Evolutionary conservation across 2,888 invertebrate genomes (phyloP).

Genomic region (Eurytoma adleriae): DNA sequence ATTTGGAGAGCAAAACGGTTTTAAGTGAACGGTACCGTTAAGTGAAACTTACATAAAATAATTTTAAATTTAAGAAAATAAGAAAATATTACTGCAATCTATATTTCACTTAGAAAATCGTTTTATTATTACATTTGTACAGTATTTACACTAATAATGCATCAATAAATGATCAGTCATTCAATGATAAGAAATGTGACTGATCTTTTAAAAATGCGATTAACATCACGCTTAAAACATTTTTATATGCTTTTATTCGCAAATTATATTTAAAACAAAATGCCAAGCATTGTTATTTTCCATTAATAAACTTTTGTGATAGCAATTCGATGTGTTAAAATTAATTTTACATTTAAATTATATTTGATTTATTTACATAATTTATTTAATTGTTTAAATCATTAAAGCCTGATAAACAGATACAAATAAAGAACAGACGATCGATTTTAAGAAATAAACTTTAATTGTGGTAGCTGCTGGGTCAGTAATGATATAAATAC

Average conservation of each 20-base stretch:
- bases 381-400: too few relatives aligned
- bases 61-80: constrained; percentile 22
- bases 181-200: constrained; percentile 1
- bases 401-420: too few relatives aligned
- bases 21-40: constrained; percentile 7
- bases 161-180: neutral
- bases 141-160: constrained; percentile 40
- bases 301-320: constrained; percentile 34
- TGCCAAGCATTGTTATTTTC: constrained; percentile 33
- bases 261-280: constrained; percentile 11
- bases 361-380: too few relatives aligned
- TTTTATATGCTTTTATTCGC: constrained; percentile 46
- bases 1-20: neutral
- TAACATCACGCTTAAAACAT: constrained; percentile 30
- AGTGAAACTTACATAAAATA: neutral
- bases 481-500: too few relatives aligned
- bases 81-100: constrained; percentile 21
- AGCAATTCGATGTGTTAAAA: constrained; percentile 7
- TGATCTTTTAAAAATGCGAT: constrained; percentile 25
- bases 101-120: constrained; percentile 15
- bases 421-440: too few relatives aligned
- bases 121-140: constrained; percentile 45
- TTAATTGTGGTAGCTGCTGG: too few relatives aligned
- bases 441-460: too few relatives aligned
- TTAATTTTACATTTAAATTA: neutral